Evolutionary conservation across 2,888 invertebrate species (phyloP).

Genomic region (Ormyrus pomaceus): DNA sequence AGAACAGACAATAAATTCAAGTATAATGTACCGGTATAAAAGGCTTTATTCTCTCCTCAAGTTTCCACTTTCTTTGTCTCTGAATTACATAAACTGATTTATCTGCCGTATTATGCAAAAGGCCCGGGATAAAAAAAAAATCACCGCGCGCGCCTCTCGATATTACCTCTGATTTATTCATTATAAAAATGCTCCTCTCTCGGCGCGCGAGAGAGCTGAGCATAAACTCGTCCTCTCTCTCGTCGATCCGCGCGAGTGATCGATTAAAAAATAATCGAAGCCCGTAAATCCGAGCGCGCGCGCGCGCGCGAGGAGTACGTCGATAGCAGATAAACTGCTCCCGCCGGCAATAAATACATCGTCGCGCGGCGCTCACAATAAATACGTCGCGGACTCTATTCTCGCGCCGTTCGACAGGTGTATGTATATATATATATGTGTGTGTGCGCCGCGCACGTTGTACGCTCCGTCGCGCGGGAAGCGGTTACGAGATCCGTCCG

Average conservation of each 20-base stretch:
- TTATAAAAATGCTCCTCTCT: slow-evolving; percentile 2
- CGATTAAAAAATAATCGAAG: slow-evolving; percentile 45
- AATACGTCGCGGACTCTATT: slow-evolving; percentile 15
- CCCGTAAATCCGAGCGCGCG: slow-evolving; percentile 16
- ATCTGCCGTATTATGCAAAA: slow-evolving; percentile 8
- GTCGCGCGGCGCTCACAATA: background rate
- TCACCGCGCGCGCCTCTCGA: slow-evolving; percentile 11
- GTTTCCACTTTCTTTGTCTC: slow-evolving; percentile 34
- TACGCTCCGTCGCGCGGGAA: too few species aligned
- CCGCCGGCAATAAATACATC: slow-evolving; percentile 27
- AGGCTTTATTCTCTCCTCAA: slow-evolving; percentile 29
- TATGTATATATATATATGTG: background rate
- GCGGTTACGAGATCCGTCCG: slow-evolving; percentile 10
- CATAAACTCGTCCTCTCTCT: slow-evolving; percentile 6
- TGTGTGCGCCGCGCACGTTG: too few species aligned
- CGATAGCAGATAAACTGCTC: too few species aligned
- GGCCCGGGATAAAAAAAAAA: slow-evolving; percentile 21
- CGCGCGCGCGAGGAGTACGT: too few species aligned
- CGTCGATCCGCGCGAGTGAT: background rate
- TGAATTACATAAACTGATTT: slow-evolving; percentile 45
- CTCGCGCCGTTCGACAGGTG: slow-evolving; percentile 13
- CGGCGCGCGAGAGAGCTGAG: too few species aligned
- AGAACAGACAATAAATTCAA: slow-evolving; percentile 42
- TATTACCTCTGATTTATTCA: slow-evolving; percentile 45
- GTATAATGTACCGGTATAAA: slow-evolving; percentile 31